phyloP scores from a whole-genome alignment of 1,140 invertebrate species.

The Muscidifurax raptorellus region DNA sequence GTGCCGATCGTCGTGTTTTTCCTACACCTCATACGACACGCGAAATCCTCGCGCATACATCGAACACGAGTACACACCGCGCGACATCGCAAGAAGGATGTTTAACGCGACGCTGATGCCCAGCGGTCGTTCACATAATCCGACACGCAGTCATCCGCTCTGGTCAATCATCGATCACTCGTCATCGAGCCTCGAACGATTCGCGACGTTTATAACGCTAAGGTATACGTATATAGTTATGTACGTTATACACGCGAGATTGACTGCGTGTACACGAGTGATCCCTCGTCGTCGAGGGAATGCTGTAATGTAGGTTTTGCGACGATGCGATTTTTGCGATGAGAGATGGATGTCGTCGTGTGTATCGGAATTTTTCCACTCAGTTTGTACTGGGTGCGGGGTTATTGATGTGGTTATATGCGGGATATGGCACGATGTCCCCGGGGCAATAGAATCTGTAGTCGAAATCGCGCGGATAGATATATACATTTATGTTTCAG shows the following conservation, averaged over 20 bases:
- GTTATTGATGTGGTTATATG: not conserved
- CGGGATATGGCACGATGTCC: no score
- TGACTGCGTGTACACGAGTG: not conserved
- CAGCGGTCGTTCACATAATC: not conserved
- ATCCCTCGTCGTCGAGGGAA: not conserved
- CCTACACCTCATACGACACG: not conserved
- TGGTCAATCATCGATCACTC: conserved; percentile 39
- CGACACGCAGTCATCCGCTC: not conserved
- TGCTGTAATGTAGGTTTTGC: not conserved
- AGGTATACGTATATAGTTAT: not conserved
- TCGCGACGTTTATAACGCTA: conserved; percentile 29
- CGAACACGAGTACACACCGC: not conserved
- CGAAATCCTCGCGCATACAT: not conserved
- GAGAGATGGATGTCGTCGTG: not conserved
- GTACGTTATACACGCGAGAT: not conserved
- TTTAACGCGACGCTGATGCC: not conserved
- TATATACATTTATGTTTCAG: no score
- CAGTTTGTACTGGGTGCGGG: no score
- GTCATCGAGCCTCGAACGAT: not conserved
- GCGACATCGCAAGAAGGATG: conserved; percentile 42
- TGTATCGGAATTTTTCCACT: not conserved
- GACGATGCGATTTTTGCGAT: not conserved
- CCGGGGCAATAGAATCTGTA: not conserved
- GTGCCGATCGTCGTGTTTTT: not conserved
- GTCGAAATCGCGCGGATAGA: not conserved